These are phyloP conservation scores for Delphinapterus leucas DNA, from an alignment of 2,113 vertebrate species.

Conservation along the genomic window DNA sequence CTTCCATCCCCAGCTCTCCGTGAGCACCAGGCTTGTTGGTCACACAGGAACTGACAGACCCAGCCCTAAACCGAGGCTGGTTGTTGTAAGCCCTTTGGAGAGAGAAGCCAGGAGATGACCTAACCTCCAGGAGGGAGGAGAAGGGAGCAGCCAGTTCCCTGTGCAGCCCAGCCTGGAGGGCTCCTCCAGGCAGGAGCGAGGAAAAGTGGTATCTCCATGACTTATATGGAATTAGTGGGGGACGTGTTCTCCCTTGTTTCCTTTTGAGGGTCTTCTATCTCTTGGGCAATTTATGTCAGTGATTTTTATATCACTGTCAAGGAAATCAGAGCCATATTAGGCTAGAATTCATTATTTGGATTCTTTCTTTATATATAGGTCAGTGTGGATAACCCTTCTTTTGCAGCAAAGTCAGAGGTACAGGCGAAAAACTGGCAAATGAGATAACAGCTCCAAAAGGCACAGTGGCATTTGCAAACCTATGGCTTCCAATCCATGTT, in stretches of 20 bases:
- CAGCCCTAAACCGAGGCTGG: not conserved
- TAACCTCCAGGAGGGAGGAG: not conserved
- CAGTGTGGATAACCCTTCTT: constrained; percentile 9
- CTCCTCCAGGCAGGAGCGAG: not conserved
- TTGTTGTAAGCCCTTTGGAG: not conserved
- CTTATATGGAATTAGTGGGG: constrained; percentile 3
- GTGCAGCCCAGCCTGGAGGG: not conserved
- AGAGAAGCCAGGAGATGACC: not conserved
- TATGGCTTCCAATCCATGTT: not conserved
- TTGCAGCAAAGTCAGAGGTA: constrained; percentile 33
- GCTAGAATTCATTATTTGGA: constrained; percentile 47
- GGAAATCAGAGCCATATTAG: constrained; percentile 48
- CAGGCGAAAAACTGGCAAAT: not conserved
- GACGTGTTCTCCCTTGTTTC: constrained; percentile 39
- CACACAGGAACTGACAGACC: not conserved
- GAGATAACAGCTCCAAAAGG: not conserved
- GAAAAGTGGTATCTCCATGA: constrained; percentile 8
- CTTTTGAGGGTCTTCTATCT: constrained; percentile 48
- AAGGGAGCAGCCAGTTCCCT: not conserved
- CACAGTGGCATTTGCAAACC: constrained; percentile 14
- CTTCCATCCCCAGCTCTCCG: not conserved
- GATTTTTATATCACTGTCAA: constrained; percentile 34
- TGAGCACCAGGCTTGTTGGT: not conserved
- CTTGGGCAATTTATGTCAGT: not conserved
- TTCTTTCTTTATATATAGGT: constrained; percentile 43